phyloP scores from a whole-genome alignment of 2,113 vertebrate genomes.

The Nyctibius bracteatus region DNA sequence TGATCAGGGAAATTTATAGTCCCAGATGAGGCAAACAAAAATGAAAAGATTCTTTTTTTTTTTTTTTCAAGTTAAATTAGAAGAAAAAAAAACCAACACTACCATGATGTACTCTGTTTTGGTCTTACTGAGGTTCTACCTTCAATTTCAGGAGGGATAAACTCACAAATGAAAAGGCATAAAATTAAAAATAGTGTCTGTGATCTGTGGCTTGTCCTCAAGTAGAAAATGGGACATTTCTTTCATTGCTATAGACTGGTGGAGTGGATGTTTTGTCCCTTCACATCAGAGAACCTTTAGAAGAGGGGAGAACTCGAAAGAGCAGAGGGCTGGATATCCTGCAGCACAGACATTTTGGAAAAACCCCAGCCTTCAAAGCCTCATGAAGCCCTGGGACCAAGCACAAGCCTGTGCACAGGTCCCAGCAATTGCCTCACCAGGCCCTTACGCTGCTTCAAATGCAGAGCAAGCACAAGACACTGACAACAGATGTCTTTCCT shows the following conservation, averaged over 20 bases:
- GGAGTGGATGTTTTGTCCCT: background rate
- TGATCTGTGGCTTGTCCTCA: background rate
- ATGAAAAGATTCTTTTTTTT: background rate
- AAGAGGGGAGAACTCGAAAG: background rate
- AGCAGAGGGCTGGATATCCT: background rate
- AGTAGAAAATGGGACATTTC: background rate
- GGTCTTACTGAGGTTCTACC: background rate
- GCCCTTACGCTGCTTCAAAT: background rate
- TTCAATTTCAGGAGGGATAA: background rate
- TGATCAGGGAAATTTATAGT: background rate
- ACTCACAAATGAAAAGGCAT: background rate
- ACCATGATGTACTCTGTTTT: background rate
- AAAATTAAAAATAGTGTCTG: background rate
- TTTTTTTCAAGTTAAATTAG: background rate
- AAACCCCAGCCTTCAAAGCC: background rate
- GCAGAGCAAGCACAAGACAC: background rate
- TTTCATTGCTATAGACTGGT: background rate
- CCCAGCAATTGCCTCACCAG: background rate
- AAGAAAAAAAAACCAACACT: background rate
- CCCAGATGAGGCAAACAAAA: background rate
- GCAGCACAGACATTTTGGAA: background rate
- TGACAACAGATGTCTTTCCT: background rate
- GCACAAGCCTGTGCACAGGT: background rate
- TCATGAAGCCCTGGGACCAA: background rate
- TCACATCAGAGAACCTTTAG: background rate